Evolutionary conservation across 2,888 invertebrate genomes (phyloP).

Genomic region (Drosophila birchii): DNA sequence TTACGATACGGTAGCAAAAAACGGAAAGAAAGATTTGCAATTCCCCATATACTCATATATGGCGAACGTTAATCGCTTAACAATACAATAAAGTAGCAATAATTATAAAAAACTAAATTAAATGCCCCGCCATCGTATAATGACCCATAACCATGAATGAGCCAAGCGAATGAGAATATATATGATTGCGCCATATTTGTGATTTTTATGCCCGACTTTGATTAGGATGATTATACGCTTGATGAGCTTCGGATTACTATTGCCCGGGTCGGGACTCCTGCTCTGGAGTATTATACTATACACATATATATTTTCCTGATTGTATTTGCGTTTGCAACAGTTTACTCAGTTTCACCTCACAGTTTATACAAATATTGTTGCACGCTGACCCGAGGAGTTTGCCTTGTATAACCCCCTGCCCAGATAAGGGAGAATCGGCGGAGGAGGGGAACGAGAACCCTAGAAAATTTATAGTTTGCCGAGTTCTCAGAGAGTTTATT

Average conservation of each 20-base stretch:
- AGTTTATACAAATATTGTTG: conserved; percentile 79
- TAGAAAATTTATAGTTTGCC: conserved; percentile 69
- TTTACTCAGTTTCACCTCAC: conserved; percentile 46
- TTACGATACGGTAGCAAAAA: conserved; percentile 50
- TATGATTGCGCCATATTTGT: conserved; percentile 74
- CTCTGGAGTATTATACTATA: conserved; percentile 8
- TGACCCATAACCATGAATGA: conserved; percentile 64
- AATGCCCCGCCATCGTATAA: conserved; percentile 60
- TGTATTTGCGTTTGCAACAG: conserved; percentile 36
- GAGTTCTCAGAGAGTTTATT: conserved; percentile 57
- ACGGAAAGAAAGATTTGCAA: conserved; percentile 70
- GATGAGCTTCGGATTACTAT: conserved; percentile 54
- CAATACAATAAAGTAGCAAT: conserved; percentile 84
- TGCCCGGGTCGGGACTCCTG: not conserved
- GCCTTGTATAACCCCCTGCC: conserved; percentile 62
- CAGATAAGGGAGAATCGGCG: conserved; percentile 58
- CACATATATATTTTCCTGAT: conserved; percentile 29
- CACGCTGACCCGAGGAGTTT: conserved; percentile 65
- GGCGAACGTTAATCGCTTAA: conserved; percentile 80
- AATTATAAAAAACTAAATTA: conserved; percentile 82
- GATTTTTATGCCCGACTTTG: conserved; percentile 71
- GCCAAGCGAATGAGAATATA: conserved; percentile 51
- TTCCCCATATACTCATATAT: conserved; percentile 47
- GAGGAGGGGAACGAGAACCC: conserved; percentile 1
- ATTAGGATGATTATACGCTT: conserved; percentile 66